Conservation (phyloP, 2,797 vertebrate genomes). For the Amphiprion clarkii region DNA sequence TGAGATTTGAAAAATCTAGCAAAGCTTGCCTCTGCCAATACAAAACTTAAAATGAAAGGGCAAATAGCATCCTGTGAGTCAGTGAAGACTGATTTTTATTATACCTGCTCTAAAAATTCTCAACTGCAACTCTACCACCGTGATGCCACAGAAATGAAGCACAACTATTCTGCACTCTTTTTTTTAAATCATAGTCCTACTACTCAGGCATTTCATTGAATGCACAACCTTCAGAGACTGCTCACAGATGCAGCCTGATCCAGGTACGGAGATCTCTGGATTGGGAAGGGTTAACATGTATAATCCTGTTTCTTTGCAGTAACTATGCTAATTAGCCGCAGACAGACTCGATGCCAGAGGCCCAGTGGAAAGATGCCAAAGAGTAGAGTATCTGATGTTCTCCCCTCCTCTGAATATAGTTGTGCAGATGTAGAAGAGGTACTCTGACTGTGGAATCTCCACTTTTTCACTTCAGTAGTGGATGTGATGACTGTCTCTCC, state of each 20-base stretch:
- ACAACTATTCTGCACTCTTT: not conserved
- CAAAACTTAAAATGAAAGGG: not conserved
- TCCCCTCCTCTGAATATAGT: not conserved
- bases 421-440: constrained; percentile 3
- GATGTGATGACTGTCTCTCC: not conserved
- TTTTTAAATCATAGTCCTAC: not conserved
- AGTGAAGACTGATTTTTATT: not conserved
- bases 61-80: not conserved
- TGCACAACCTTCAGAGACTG: constrained; percentile 10
- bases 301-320: constrained; percentile 12
- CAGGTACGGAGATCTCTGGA: not conserved
- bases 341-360: constrained; percentile 37
- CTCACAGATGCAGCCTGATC: not conserved
- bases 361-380: constrained; percentile 30
- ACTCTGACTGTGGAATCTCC: not conserved
- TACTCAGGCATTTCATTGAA: not conserved
- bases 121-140: not conserved
- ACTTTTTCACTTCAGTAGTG: not conserved
- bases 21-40: too few species aligned
- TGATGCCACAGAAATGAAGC: not conserved
- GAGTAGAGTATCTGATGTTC: constrained; percentile 5
- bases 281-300: constrained; percentile 18
- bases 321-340: constrained; percentile 47
- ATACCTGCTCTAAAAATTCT: not conserved
- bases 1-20: too few species aligned